Evolutionary conservation across 2,888 invertebrate species (phyloP).

Genomic region (Chloromyia formosa): DNA sequence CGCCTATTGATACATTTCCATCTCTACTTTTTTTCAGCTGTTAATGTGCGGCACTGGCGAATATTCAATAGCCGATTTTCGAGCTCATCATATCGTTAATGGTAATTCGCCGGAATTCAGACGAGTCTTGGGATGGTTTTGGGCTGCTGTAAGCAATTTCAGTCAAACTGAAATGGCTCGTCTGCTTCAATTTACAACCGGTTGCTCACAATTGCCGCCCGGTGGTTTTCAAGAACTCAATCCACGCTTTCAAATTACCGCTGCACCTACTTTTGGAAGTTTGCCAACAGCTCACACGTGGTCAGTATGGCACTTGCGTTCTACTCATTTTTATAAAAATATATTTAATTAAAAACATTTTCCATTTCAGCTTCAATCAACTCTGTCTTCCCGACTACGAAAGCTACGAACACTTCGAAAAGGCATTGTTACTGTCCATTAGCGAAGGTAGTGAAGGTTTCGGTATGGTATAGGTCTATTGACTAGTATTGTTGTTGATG

Average conservation of each 20-base stretch:
- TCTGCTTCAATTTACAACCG: constrained; percentile 91
- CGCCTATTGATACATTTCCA: too few relatives aligned
- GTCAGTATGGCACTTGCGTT: constrained; percentile 69
- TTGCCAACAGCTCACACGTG: constrained; percentile 95
- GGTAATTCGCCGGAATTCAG: constrained; percentile 84
- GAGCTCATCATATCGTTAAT: constrained; percentile 85
- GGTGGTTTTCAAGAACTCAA: constrained; percentile 90
- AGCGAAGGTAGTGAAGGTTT: constrained; percentile 97
- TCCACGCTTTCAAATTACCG: constrained; percentile 92
- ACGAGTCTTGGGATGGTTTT: constrained; percentile 88
- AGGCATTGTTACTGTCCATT: constrained; percentile 87
- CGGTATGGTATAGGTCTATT: constrained; percentile 66
- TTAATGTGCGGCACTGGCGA: constrained; percentile 93
- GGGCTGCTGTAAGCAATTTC: constrained; percentile 89
- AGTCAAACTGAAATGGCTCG: constrained; percentile 93
- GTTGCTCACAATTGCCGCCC: constrained; percentile 89
- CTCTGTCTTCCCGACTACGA: constrained; percentile 95
- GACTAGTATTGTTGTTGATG: neutral
- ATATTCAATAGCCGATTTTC: constrained; percentile 89
- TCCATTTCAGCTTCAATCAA: constrained; percentile 85
- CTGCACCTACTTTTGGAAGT: constrained; percentile 88
- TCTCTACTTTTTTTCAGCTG: constrained; percentile 71
- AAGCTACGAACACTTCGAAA: constrained; percentile 91
- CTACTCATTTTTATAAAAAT: too few relatives aligned
- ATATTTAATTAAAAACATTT: constrained; percentile 37